Percentiles rank a stretch among this genome's conserved stretches.
These are phyloP conservation scores for Hoplostethus mediterraneus DNA, from an alignment of 2,797 vertebrate genomes.

Conservation along the genomic window DNA sequence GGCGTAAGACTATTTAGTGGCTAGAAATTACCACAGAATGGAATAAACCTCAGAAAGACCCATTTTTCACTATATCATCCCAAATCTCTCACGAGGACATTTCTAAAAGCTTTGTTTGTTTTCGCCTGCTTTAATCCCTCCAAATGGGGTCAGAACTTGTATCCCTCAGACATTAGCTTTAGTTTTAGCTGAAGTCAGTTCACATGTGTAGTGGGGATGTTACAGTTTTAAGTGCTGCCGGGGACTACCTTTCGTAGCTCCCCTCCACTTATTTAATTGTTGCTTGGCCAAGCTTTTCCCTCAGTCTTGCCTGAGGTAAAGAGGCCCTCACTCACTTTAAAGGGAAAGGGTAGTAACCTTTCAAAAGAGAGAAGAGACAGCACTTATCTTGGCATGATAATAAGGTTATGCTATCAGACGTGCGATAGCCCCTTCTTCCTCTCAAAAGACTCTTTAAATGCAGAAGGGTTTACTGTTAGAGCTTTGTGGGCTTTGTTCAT, in stretches of 20 bases:
- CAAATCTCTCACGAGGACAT: background rate
- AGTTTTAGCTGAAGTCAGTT: conserved; percentile 61
- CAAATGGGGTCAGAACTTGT: conserved; percentile 9
- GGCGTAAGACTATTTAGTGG: background rate
- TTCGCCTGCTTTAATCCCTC: conserved; percentile 8
- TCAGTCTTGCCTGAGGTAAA: conserved; percentile 52
- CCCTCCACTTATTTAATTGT: conserved; percentile 64
- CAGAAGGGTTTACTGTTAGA: conserved; percentile 31
- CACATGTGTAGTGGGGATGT: background rate
- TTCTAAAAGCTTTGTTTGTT: conserved; percentile 6
- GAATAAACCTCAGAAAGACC: background rate
- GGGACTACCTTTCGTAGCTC: conserved; percentile 9
- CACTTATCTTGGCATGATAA: conserved; percentile 53
- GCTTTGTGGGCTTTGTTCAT: background rate
- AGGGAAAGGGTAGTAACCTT: conserved; percentile 58
- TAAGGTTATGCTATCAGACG: conserved; percentile 50
- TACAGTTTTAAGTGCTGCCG: conserved; percentile 11
- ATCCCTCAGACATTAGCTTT: conserved; percentile 14
- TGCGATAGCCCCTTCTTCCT: conserved; percentile 28
- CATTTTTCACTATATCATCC: background rate
- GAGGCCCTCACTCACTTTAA: conserved; percentile 44
- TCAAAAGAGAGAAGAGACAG: conserved; percentile 55
- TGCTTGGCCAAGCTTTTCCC: conserved; percentile 54
- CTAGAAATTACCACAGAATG: background rate
- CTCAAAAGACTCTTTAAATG: conserved; percentile 44